These are phyloP conservation scores for Takifugu bimaculatus DNA, from an alignment of 2,113 vertebrate species.

Conservation along the genomic window DNA sequence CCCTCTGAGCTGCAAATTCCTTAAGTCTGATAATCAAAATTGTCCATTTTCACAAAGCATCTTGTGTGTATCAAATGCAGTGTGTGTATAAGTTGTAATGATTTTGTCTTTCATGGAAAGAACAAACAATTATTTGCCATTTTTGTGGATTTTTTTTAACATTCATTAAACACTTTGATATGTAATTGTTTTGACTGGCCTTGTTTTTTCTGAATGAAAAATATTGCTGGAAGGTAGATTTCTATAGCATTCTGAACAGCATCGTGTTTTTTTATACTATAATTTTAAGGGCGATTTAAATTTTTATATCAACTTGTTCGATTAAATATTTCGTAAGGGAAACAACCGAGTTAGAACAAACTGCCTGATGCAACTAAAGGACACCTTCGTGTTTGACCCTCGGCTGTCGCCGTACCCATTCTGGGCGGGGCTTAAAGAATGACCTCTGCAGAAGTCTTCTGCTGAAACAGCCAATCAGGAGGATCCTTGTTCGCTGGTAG, in stretches of 20 bases:
- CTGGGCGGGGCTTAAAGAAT: conserved; percentile 20
- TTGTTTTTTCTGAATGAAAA: neutral
- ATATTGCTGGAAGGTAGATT: too few relatives aligned
- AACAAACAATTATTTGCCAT: conserved; percentile 21
- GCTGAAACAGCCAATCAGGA: conserved; percentile 36
- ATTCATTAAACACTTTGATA: conserved; percentile 58
- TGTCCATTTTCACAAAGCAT: too few relatives aligned
- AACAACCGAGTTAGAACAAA: neutral
- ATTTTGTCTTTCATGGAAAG: too few relatives aligned
- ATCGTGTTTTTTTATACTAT: too few relatives aligned
- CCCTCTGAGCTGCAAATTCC: too few relatives aligned
- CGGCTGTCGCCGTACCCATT: conserved; percentile 18
- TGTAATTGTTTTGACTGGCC: neutral
- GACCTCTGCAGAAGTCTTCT: conserved; percentile 14
- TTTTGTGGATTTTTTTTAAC: conserved; percentile 26
- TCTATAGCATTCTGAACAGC: too few relatives aligned
- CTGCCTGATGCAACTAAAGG: conserved; percentile 38
- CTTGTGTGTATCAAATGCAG: too few relatives aligned
- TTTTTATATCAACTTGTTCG: too few relatives aligned
- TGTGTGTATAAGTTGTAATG: too few relatives aligned
- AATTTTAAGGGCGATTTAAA: too few relatives aligned
- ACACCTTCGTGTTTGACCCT: neutral
- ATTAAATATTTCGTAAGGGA: neutral
- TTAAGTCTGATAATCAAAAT: too few relatives aligned
- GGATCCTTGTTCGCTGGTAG: neutral